Evolutionary conservation across 2,113 vertebrate species (phyloP).

Genomic region (Gopherus flavomarginatus): DNA sequence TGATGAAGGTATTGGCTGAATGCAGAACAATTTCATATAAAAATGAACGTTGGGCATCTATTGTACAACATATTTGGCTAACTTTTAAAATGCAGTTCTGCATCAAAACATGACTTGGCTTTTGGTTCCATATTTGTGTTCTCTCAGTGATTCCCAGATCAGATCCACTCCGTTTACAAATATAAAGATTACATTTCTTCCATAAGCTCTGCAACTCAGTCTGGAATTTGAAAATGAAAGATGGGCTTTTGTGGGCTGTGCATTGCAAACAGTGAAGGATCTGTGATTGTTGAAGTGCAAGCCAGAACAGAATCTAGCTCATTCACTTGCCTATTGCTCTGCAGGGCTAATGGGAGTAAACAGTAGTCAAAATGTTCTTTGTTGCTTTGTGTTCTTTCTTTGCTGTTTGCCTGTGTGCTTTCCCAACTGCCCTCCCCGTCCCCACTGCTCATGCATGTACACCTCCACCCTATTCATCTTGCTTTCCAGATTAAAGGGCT

Average conservation of each 20-base stretch:
- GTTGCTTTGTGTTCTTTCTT: not conserved
- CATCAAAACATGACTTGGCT: not conserved
- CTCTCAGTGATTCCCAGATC: not conserved
- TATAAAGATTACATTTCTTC: not conserved
- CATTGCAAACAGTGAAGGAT: conserved; percentile 54
- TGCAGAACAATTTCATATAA: not conserved
- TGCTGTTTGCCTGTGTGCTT: not conserved
- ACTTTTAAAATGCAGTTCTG: not conserved
- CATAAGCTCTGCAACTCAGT: not conserved
- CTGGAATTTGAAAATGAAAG: not conserved
- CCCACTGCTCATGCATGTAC: not conserved
- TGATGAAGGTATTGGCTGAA: not conserved
- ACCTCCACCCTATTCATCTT: not conserved
- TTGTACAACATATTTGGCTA: not conserved
- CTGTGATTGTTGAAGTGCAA: not conserved
- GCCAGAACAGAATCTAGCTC: conserved; percentile 54
- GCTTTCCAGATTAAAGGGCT: not conserved
- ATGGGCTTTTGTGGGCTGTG: conserved; percentile 32
- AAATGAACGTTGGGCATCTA: not conserved
- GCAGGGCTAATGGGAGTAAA: not conserved
- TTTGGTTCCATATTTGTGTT: not conserved
- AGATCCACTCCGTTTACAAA: not conserved
- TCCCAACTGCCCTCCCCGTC: not conserved
- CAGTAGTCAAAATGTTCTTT: not conserved
- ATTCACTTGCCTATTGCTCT: not conserved